phyloP scores from a whole-genome alignment of 2,888 invertebrate genomes.

The Thymelicus acteon region DNA sequence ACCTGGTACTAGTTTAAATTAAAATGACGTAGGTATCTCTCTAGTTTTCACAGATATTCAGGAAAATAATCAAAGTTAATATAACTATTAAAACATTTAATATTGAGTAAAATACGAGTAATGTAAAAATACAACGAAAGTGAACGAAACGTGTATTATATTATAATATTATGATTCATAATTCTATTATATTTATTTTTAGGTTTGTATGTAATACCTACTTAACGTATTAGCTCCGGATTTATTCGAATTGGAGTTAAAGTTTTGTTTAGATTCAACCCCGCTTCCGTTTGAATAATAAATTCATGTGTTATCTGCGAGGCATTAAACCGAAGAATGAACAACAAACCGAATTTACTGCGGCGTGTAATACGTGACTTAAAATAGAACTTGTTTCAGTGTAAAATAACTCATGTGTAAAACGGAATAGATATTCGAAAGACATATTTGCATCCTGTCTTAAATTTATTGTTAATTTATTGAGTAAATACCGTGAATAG shows the following conservation, averaged over 20 bases:
- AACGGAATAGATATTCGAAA: conserved; percentile 3
- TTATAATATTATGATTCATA: neutral
- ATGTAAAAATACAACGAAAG: conserved; percentile 8
- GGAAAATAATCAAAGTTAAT: too few relatives aligned
- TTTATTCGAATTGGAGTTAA: conserved; percentile 2
- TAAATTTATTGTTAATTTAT: neutral
- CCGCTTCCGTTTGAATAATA: conserved; percentile 29
- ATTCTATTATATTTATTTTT: neutral
- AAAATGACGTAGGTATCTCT: too few relatives aligned
- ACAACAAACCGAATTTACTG: conserved; percentile 41
- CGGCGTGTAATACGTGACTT: conserved; percentile 35
- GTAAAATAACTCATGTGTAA: conserved; percentile 10
- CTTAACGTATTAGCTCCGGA: conserved; percentile 2
- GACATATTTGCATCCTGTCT: neutral
- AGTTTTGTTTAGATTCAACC: conserved; percentile 26
- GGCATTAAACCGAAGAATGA: conserved; percentile 43
- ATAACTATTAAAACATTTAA: too few relatives aligned
- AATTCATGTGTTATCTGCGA: conserved; percentile 42
- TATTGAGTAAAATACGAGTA: neutral
- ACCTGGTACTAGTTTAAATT: too few relatives aligned
- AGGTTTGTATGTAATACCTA: neutral
- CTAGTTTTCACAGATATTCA: too few relatives aligned
- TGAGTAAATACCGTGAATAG: too few relatives aligned
- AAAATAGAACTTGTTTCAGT: conserved; percentile 26
- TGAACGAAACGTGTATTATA: neutral